phyloP scores from a whole-genome alignment of 2,888 invertebrate species.

The Agrochola circellaris region DNA sequence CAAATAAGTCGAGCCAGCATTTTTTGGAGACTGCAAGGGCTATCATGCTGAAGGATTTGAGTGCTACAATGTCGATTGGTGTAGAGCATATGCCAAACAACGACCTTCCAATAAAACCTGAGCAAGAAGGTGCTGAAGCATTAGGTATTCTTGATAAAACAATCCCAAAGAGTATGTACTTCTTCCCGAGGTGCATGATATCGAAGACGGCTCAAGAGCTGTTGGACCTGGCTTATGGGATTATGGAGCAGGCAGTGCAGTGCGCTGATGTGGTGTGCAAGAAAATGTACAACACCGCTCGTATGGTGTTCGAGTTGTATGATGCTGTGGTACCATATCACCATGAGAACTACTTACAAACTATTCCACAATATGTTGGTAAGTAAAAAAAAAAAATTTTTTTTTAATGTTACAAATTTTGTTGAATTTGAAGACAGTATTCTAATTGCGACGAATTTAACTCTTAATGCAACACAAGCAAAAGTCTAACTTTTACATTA shows the following conservation, averaged over 20 bases:
- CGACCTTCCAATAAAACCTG: slow-evolving; percentile 31
- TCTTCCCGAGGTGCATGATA: slow-evolving; percentile 90
- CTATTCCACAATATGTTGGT: slow-evolving; percentile 97
- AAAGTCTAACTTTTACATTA: not conserved
- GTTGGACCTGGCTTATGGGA: slow-evolving; percentile 91
- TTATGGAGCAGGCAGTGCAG: slow-evolving; percentile 92
- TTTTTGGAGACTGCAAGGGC: slow-evolving; percentile 92
- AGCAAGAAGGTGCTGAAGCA: slow-evolving; percentile 76
- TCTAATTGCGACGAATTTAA: not conserved
- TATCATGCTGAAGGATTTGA: slow-evolving; percentile 95
- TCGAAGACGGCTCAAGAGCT: slow-evolving; percentile 92
- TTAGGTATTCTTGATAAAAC: slow-evolving; percentile 83
- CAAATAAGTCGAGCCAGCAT: slow-evolving; percentile 94
- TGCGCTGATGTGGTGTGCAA: slow-evolving; percentile 92
- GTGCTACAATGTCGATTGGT: slow-evolving; percentile 92
- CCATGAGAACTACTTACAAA: slow-evolving; percentile 95
- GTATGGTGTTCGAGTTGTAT: slow-evolving; percentile 94
- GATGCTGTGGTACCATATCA: slow-evolving; percentile 94
- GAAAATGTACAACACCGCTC: slow-evolving; percentile 92
- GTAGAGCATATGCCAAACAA: slow-evolving; percentile 83
- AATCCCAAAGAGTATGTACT: slow-evolving; percentile 85
- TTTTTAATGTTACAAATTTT: not conserved
- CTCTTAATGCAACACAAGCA: not conserved
- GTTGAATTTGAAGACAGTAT: no score
- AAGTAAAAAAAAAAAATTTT: slow-evolving; percentile 67